Conservation (phyloP, 2,797 vertebrate genomes). For the Gambusia yucatana region DNA sequence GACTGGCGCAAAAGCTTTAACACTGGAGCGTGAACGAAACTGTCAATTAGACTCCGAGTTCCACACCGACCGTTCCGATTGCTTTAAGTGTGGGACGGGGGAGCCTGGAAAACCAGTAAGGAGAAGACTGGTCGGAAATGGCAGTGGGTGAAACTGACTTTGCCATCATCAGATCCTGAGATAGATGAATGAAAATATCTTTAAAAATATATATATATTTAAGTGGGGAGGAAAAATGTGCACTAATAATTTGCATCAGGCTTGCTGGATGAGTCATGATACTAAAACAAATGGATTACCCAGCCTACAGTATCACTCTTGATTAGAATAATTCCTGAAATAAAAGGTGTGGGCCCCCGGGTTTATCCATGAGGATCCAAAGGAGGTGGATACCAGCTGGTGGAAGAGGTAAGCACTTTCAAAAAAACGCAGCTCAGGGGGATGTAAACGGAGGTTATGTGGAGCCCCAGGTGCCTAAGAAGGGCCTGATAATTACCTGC, state of each 20-base stretch:
- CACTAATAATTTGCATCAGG: slow-evolving; percentile 13
- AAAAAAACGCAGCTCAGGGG: slow-evolving; percentile 28
- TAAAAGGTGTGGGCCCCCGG: not conserved
- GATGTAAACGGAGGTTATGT: slow-evolving; percentile 26
- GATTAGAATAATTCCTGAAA: not conserved
- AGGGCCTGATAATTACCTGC: slow-evolving; percentile 75
- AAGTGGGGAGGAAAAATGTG: not conserved
- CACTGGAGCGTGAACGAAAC: slow-evolving; percentile 68
- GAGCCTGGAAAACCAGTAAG: not conserved
- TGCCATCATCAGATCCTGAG: not conserved
- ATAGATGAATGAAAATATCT: not conserved
- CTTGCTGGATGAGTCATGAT: slow-evolving; percentile 14
- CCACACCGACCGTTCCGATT: slow-evolving; percentile 38
- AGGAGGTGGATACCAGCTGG: slow-evolving; percentile 15
- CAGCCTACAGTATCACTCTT: not conserved
- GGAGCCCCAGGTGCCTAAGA: slow-evolving; percentile 58
- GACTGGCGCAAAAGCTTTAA: slow-evolving; percentile 69
- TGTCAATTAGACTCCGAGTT: slow-evolving; percentile 66
- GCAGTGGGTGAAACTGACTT: slow-evolving; percentile 5
- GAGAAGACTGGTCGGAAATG: not conserved
- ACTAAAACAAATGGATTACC: slow-evolving; percentile 6
- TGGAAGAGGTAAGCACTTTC: slow-evolving; percentile 29
- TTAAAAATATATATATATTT: not conserved
- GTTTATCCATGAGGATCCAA: not conserved
- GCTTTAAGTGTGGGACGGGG: slow-evolving; percentile 32